A percentile compares a stretch with the other conserved stretches of the same genome.
Conservation (phyloP, 2,888 invertebrate species). For the Romanomermis culicivorax region DNA sequence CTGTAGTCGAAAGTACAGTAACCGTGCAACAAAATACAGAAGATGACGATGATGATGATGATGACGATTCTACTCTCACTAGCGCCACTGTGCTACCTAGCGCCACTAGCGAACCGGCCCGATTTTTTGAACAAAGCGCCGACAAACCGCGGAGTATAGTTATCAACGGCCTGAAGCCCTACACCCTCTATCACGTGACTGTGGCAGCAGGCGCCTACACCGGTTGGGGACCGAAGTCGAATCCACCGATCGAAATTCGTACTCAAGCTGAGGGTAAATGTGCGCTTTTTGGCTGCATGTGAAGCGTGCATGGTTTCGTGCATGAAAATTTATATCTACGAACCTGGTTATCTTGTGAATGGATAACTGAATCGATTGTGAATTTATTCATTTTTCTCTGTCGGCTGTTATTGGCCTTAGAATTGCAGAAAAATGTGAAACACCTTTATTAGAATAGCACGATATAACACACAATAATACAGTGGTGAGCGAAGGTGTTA, state of each 20-base stretch:
- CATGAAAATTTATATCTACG: too few relatives aligned
- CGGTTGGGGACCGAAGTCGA: conserved; percentile 80
- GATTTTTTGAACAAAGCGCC: conserved; percentile 13
- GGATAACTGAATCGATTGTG: too few relatives aligned
- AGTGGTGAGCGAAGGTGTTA: too few relatives aligned
- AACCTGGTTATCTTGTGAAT: too few relatives aligned
- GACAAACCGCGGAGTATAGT: conserved; percentile 37
- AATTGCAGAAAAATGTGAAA: too few relatives aligned
- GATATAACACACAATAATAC: too few relatives aligned
- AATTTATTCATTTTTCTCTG: neutral
- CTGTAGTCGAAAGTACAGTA: conserved; percentile 55
- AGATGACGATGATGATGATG: conserved; percentile 9
- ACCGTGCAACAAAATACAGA: conserved; percentile 40
- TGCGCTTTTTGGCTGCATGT: too few relatives aligned
- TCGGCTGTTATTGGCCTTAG: neutral
- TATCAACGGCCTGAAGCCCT: conserved; percentile 69
- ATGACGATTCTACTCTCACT: conserved; percentile 4
- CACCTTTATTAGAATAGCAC: too few relatives aligned
- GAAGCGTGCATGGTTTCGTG: too few relatives aligned
- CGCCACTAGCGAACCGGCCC: neutral
- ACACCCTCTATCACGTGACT: conserved; percentile 91
- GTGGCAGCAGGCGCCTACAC: conserved; percentile 83
- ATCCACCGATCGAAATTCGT: conserved; percentile 59
- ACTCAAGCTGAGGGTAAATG: conserved; percentile 98
- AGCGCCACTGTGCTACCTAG: neutral